These are phyloP conservation scores for Rhaphigaster nebulosa DNA, from an alignment of 2,888 invertebrate species.

Conservation along the genomic window DNA sequence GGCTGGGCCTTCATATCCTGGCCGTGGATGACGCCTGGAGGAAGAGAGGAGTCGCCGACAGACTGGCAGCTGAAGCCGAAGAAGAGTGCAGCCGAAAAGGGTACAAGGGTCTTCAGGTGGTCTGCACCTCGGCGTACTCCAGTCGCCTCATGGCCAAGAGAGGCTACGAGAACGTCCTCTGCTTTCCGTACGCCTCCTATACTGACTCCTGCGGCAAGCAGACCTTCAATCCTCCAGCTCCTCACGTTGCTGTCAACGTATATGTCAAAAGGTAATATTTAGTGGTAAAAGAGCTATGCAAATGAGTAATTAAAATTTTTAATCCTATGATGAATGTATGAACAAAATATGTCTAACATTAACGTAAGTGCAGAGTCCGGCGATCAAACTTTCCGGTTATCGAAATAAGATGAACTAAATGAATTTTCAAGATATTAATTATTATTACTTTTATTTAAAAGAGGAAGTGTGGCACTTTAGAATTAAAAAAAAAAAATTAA, in stretches of 20 bases:
- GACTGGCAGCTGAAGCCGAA: conserved; percentile 44
- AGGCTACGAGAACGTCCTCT: conserved; percentile 53
- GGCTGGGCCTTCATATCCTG: conserved; percentile 58
- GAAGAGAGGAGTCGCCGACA: conserved; percentile 58
- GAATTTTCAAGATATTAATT: too few relatives aligned
- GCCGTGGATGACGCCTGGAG: conserved; percentile 57
- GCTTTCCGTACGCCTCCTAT: conserved; percentile 59
- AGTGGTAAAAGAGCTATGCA: too few relatives aligned
- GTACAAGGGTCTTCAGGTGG: conserved; percentile 56
- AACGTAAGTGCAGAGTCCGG: too few relatives aligned
- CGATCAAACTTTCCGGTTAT: too few relatives aligned
- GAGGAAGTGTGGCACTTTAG: too few relatives aligned
- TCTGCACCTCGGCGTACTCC: conserved; percentile 61
- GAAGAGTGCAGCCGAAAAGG: conserved; percentile 51
- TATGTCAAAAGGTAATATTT: conserved; percentile 51
- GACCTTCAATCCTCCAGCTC: conserved; percentile 55
- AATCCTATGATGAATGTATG: too few relatives aligned
- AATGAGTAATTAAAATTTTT: too few relatives aligned
- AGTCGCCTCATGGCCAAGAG: conserved; percentile 50
- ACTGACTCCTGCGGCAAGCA: conserved; percentile 47
- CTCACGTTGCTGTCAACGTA: conserved; percentile 58
- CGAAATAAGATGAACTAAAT: too few relatives aligned
- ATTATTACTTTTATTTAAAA: too few relatives aligned
- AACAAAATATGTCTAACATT: too few relatives aligned
- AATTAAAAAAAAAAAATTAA: too few relatives aligned